Evolutionary conservation across 2,113 vertebrate genomes (phyloP).

Genomic region (Tetraodon nigroviridis): DNA sequence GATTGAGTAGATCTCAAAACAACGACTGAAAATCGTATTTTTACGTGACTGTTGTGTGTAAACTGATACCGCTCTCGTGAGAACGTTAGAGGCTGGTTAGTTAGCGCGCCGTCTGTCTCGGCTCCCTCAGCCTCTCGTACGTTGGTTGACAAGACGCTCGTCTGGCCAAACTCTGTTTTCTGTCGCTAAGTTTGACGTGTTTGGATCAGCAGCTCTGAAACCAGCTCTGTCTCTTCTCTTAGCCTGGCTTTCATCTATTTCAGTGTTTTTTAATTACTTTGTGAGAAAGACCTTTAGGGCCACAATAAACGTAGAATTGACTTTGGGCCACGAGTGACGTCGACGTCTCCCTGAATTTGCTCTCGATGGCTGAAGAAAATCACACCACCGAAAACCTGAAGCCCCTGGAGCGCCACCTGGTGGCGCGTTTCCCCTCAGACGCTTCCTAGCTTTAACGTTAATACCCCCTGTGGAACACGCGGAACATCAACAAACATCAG

Average conservation of each 20-base stretch:
- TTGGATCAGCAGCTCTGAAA: slow-evolving; percentile 54
- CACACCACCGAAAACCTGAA: too few species aligned
- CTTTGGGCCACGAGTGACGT: too few species aligned
- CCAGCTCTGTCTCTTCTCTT: slow-evolving; percentile 50
- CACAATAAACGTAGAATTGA: too few species aligned
- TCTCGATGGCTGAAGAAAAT: too few species aligned
- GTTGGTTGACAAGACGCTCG: slow-evolving; percentile 44
- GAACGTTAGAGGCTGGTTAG: slow-evolving; percentile 11
- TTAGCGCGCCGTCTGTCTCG: slow-evolving; percentile 10
- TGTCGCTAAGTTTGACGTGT: slow-evolving; percentile 50
- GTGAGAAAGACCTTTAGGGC: too few species aligned
- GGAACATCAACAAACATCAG: too few species aligned
- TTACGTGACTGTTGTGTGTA: slow-evolving; percentile 8
- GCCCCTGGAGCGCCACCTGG: too few species aligned
- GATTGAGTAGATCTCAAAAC: slow-evolving; percentile 68
- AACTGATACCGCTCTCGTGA: slow-evolving; percentile 30
- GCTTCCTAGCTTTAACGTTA: too few species aligned
- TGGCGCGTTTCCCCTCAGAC: too few species aligned
- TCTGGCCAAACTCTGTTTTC: slow-evolving; percentile 14
- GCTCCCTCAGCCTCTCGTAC: slow-evolving; percentile 3
- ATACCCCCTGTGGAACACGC: too few species aligned
- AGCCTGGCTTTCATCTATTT: slow-evolving; percentile 66
- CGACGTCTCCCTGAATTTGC: too few species aligned
- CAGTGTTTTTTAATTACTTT: neutral
- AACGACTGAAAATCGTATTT: slow-evolving; percentile 30